Evolutionary conservation across 2,113 vertebrate species (phyloP), one percentile per base, ranked within the genome.

Genomic region (Caloenas nicobarica): DNA sequence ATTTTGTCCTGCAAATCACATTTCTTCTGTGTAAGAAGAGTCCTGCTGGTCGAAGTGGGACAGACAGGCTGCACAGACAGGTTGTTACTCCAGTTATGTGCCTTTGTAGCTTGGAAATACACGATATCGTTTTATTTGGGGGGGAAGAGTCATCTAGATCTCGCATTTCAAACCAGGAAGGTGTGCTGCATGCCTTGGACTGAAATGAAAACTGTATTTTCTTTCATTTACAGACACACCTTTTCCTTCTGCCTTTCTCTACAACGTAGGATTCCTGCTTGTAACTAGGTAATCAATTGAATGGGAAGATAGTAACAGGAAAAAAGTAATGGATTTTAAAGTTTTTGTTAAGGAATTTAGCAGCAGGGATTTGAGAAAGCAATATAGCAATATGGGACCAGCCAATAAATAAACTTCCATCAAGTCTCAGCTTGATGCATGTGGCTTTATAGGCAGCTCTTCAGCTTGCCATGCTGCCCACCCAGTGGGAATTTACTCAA

Each of bases 61-160:
- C 29, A n/a, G 8, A 11, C 29, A 21, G 34, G 18, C 23, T 42
- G 12, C 3, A 8, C 19, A 11, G 16, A 8, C 16, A 11, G 16
- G 13, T 64, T 61, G 12, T 58, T 84, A 16, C 9, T 40, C 3
- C 13, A 10, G 50, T 79, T 42, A 54, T 13, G 12, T 46, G 21
- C 14, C 16, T 65, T 5, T 62, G 10, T 46, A 12, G 21, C 33
- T 51, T 38, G 8, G 18, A 65, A 81, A 64, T 7, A 7, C 4
- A 3, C 4, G 5, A 2, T 66, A n/a, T 17, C 1, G 1, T 14
- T 57, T 56, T 68, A 15, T 26, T 33, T 38, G 5, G 9, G 13
- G 9, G 13, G 44, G 5, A 4, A 33, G 24, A 44, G 18, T 13
- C 13, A 19, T 24, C 16, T 23, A n/a, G 9, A 24, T 31, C 28